Evolutionary conservation across 2,888 invertebrate species (phyloP), one percentile per base, ranked within the genome.

Genomic region (Drosophila niveifrons): DNA sequence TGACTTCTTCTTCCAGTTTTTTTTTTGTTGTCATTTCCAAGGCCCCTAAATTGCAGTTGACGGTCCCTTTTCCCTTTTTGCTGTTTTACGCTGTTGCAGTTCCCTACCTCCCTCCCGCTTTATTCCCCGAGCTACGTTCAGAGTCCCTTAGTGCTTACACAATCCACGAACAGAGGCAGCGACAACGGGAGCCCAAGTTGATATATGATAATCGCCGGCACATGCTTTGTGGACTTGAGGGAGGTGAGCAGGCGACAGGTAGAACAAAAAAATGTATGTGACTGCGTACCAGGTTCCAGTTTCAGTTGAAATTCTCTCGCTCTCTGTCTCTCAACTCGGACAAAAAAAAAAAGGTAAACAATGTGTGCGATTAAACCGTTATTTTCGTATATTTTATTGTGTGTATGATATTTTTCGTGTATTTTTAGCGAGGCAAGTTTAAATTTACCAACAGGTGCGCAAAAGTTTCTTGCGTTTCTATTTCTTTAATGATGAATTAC

Each of bases 181-280:
- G 31, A 31, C 31, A 44, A 55, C 62, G 75, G 11, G 66, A 58
- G 59, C 67, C 56, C 74, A 66, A 66, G 44, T 69, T 82, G 82
- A 81, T 82, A 72, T 76, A 82, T 73, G 85, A 76, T 81, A 82
- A 82, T 82, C 68, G 65, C 55, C 61, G 72, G 78, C 68, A 70
- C 75, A 72, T 72, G 78, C 61, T 70, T 47, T 52, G 41, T 43
- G 13, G 47, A 36, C 23, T 53, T 36, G 6, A 4, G 52, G 8
- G 39, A 10, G 31, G n/a, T 0, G 13, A 7, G 23, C 4, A 23
- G 23, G 3, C 0, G 1, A 13, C 9, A 23, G 18, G 11, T 13
- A 17, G 0, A 0, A 7, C 11, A 41, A 0, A 7, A 7, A 41
- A 10, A 15, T 11, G 17, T 28, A 41, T 29, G 28, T 58, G 36